Conservation (phyloP, 2,797 vertebrate genomes). For the Acanthis flammea region DNA sequence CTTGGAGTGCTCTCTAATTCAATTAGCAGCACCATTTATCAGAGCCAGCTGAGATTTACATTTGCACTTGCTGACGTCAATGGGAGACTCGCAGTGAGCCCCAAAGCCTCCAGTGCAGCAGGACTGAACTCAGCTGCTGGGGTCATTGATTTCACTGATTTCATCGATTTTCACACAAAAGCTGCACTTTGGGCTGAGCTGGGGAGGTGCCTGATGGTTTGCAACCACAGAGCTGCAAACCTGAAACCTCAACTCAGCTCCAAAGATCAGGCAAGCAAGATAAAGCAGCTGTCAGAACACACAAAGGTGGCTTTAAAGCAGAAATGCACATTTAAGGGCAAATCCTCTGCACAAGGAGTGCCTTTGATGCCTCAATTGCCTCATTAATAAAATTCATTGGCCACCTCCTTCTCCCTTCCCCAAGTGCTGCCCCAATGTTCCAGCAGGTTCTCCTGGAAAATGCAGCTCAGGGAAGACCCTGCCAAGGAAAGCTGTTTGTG, state of each 20-base stretch:
- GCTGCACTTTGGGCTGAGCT: background rate
- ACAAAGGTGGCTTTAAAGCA: background rate
- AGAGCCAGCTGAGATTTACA: slow-evolving; percentile 63
- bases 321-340: background rate
- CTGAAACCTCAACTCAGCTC: background rate
- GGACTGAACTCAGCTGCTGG: slow-evolving; percentile 20
- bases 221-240: background rate
- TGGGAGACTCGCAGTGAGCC: slow-evolving; percentile 24
- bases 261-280: background rate
- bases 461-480: background rate
- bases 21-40: slow-evolving; percentile 74
- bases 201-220: background rate
- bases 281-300: background rate
- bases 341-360: background rate
- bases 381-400: background rate
- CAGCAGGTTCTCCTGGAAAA: background rate
- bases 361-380: background rate
- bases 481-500: background rate
- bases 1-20: slow-evolving; percentile 75
- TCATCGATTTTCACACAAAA: slow-evolving; percentile 21
- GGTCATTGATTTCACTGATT: background rate
- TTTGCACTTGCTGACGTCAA: slow-evolving; percentile 71
- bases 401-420: background rate
- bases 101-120: slow-evolving; percentile 65
- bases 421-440: background rate